Evolutionary conservation across 2,888 invertebrate genomes (phyloP).

Genomic region (Platypus cylindrus): DNA sequence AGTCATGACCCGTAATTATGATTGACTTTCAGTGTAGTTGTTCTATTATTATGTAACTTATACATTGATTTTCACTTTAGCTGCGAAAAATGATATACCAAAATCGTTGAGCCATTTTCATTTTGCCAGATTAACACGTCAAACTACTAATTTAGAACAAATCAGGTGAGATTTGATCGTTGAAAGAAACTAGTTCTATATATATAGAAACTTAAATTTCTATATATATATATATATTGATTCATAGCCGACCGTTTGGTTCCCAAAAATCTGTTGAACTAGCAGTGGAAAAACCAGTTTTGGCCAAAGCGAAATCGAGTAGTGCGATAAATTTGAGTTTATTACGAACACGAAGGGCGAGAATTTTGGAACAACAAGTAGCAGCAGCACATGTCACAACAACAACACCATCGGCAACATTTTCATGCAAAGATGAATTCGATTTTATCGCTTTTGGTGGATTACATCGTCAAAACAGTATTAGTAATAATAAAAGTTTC

Average conservation of each 20-base stretch:
- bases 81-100: conserved; percentile 10
- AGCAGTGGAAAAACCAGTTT: conserved; percentile 19
- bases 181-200: neutral
- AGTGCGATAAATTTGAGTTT: conserved; percentile 35
- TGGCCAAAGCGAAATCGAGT: conserved; percentile 35
- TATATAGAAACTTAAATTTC: no score
- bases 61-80: neutral
- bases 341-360: conserved; percentile 29
- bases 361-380: conserved; percentile 28
- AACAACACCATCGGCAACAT: conserved; percentile 13
- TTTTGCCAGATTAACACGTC: conserved; percentile 29
- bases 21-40: no score
- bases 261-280: conserved; percentile 22
- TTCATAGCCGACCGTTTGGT: conserved; percentile 21
- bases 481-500: no score
- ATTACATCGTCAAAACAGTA: no score
- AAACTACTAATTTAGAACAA: conserved; percentile 35
- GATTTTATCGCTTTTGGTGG: conserved; percentile 33
- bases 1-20: no score
- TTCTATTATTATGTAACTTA: no score
- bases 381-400: conserved; percentile 23
- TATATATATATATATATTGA: conserved; percentile 2
- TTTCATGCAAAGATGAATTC: conserved; percentile 33
- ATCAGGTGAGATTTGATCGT: conserved; percentile 18
- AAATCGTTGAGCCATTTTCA: conserved; percentile 26